Evolutionary conservation across 1,140 invertebrate genomes (phyloP), one percentile per base, ranked within the genome.

Genomic region (Philopotamus ludificatus): DNA sequence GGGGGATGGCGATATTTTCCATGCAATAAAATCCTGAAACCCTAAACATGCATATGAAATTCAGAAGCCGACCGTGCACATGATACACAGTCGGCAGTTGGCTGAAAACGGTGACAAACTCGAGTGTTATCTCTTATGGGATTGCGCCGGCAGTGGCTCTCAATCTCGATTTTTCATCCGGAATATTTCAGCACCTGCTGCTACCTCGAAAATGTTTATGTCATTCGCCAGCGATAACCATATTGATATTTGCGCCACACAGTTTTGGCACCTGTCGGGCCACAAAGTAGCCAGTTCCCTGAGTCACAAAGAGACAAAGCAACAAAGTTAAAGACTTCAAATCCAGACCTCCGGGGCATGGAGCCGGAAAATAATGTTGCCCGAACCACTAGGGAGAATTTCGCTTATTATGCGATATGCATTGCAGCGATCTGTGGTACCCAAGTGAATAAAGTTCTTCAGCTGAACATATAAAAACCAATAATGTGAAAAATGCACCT

Each of bases 1-100:
- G 60, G 57, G 41, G 47, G 50, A 65, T 50, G 55, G n/a, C 39
- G 39, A 58, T 22, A 65, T 65, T 65, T 65, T 65, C 63, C 63
- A 25, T 23, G 53, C 25, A 65, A 65, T 65, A 55, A 65, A 65
- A 65, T 57, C 54, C 25, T 47, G 22, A 15, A 45, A 61, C 25
- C 23, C 23, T 22, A 45, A 55, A 64, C 62, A 55, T 54, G 50
- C 51, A 64, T 42, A 22, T 20, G 34, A 63, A 41, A 51, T 25
- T 61, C 16, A 20, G 20, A n/a, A n/a, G 23, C 47, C 15, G 28
- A 26, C 28, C 34, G 28, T 47, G 44, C 44, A 8, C 44, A 15
- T 47, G 22, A 54, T 54, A 42, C 28, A 53, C 20, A 25, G 22
- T 25, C 2, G 22, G 9, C 50, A 25, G n/a, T 10, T 53, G 21